Conservation (phyloP, 2,113 vertebrate genomes). For the Myotis yumanensis region DNA sequence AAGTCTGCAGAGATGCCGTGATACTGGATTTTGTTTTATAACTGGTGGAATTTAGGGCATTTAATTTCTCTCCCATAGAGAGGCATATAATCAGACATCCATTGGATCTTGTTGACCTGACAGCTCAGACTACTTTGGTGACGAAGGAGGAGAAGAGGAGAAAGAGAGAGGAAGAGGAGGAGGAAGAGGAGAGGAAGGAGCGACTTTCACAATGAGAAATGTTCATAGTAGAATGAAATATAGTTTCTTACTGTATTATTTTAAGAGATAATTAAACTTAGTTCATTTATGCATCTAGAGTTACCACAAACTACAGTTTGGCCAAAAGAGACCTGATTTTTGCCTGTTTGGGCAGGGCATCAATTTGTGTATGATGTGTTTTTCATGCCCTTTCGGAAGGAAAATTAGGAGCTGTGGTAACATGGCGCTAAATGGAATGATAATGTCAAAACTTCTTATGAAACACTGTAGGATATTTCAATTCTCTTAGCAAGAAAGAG, state of each 20-base stretch:
- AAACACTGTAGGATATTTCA: constrained; percentile 56
- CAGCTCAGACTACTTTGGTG: neutral
- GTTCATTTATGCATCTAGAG: neutral
- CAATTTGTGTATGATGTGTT: constrained; percentile 36
- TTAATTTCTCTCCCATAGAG: neutral
- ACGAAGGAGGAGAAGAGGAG: neutral
- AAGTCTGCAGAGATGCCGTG: neutral
- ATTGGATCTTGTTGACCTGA: neutral
- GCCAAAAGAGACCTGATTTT: neutral
- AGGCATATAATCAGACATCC: neutral
- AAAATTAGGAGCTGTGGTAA: constrained; percentile 55
- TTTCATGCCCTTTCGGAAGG: constrained; percentile 54
- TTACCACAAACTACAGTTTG: neutral
- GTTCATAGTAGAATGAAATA: neutral
- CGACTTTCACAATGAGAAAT: neutral
- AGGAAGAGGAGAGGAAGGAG: neutral
- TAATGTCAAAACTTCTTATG: constrained; percentile 57
- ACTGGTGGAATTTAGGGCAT: neutral
- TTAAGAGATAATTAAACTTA: neutral
- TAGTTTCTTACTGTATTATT: neutral
- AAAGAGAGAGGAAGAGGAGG: neutral
- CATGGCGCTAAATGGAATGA: constrained; percentile 57
- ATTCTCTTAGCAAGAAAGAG: constrained; percentile 66
- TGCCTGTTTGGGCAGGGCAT: neutral
- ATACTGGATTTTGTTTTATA: neutral